phyloP scores from a whole-genome alignment of 2,888 invertebrate genomes.

The Trichacis sp. region DNA sequence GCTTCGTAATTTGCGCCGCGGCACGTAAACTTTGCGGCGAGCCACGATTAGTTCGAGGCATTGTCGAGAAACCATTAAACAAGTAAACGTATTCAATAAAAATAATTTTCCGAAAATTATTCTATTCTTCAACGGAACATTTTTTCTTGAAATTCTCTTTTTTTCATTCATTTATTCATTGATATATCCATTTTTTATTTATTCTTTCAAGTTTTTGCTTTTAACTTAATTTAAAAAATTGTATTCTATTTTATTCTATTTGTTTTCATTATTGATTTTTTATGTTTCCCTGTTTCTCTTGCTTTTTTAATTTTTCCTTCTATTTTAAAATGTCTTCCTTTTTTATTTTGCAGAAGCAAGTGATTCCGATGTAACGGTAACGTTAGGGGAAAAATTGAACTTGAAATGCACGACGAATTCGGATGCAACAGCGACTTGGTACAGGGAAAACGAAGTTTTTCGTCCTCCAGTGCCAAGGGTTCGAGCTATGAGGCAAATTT shows the following conservation, averaged over 20 bases:
- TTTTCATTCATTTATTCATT: background rate
- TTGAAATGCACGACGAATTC: conserved; percentile 53
- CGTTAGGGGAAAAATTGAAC: conserved; percentile 55
- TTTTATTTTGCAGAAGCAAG: conserved; percentile 52
- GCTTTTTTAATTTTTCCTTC: no score
- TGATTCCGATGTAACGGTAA: conserved; percentile 50
- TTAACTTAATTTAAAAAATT: no score
- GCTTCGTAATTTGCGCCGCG: background rate
- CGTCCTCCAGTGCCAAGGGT: conserved; percentile 45
- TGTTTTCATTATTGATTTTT: no score
- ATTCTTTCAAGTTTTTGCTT: no score
- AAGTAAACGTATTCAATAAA: no score
- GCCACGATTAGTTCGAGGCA: background rate
- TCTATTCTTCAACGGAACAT: no score
- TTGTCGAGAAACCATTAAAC: background rate
- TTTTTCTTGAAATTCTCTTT: background rate
- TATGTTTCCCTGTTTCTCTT: no score
- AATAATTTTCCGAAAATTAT: no score
- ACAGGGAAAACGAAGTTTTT: conserved; percentile 53
- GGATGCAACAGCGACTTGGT: conserved; percentile 56
- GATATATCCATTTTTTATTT: no score
- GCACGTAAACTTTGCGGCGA: background rate
- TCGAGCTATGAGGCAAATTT: conserved; percentile 51
- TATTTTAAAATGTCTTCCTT: no score
- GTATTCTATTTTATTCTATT: no score